Evolutionary conservation across 1,140 invertebrate species (phyloP).

Genomic region (Tetraneura akinire): DNA sequence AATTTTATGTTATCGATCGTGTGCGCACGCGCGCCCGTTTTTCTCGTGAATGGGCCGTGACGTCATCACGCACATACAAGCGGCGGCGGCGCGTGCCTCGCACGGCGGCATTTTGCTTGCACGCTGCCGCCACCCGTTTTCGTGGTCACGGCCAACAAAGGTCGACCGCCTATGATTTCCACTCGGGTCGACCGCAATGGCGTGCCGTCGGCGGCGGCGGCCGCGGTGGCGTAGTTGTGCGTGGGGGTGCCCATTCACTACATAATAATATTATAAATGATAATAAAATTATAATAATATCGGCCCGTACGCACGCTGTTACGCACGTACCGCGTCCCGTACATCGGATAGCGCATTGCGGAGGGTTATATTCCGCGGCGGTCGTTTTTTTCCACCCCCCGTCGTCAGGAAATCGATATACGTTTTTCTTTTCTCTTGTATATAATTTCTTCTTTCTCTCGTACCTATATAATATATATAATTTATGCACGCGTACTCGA

Average conservation of each 20-base stretch:
- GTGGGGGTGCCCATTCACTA: constrained; percentile 13
- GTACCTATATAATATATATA: too few species aligned
- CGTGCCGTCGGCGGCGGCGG: background rate
- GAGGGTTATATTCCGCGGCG: background rate
- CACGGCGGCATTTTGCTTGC: background rate
- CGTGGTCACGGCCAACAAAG: constrained; percentile 42
- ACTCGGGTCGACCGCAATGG: background rate
- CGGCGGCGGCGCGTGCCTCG: constrained; percentile 6
- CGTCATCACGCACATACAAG: constrained; percentile 18
- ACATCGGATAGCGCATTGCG: too few species aligned
- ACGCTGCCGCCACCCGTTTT: constrained; percentile 3
- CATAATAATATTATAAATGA: too few species aligned
- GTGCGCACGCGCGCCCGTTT: constrained; percentile 12
- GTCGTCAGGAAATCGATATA: background rate
- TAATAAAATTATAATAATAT: too few species aligned
- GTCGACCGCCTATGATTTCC: background rate
- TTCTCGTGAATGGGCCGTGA: constrained; percentile 9
- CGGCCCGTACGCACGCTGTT: too few species aligned
- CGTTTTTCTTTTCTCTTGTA: too few species aligned
- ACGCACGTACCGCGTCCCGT: background rate
- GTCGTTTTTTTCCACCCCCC: background rate
- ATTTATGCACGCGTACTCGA: too few species aligned
- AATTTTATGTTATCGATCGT: background rate
- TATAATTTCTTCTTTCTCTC: background rate
- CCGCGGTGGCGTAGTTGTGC: background rate